Evolutionary conservation across 2,888 invertebrate genomes (phyloP).

Genomic region (Limnephilus auricula): DNA sequence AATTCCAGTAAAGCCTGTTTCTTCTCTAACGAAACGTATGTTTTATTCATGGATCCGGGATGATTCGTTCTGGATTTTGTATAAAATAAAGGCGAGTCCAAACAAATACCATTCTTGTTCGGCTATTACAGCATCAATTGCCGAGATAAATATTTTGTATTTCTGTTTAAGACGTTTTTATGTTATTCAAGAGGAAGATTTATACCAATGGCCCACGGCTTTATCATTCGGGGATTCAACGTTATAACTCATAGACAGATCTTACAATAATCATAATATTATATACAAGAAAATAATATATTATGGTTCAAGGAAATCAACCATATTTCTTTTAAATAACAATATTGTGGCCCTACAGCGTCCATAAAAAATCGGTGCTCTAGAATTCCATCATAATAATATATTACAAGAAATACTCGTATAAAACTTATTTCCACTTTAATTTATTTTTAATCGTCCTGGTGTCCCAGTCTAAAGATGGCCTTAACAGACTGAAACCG

Average conservation of each 20-base stretch:
- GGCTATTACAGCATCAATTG: conserved; percentile 52
- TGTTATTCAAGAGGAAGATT: conserved; percentile 47
- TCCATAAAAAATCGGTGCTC: too few relatives aligned
- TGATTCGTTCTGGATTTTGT: conserved; percentile 9
- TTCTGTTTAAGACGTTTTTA: conserved; percentile 50
- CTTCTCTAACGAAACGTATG: conserved; percentile 46
- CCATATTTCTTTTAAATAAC: neutral
- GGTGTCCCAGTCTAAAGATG: too few relatives aligned
- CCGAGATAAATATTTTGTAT: conserved; percentile 49
- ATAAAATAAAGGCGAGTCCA: conserved; percentile 37
- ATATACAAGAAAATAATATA: neutral
- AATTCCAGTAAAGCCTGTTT: conserved; percentile 32
- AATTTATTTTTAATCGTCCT: too few relatives aligned
- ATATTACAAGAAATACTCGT: too few relatives aligned
- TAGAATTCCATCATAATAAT: too few relatives aligned
- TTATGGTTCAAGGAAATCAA: neutral
- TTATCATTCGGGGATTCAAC: conserved; percentile 8
- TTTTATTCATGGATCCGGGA: conserved; percentile 47
- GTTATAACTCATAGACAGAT: neutral
- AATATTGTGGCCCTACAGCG: neutral
- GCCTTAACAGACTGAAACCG: too few relatives aligned
- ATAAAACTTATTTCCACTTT: too few relatives aligned
- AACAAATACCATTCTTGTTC: conserved; percentile 41
- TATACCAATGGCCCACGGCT: conserved; percentile 26
- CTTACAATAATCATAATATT: neutral